A percentile compares a stretch with the other conserved stretches of the same genome.
Evolutionary conservation across 2,113 vertebrate genomes (phyloP).

Genomic region (Mormoops blainvillei): DNA sequence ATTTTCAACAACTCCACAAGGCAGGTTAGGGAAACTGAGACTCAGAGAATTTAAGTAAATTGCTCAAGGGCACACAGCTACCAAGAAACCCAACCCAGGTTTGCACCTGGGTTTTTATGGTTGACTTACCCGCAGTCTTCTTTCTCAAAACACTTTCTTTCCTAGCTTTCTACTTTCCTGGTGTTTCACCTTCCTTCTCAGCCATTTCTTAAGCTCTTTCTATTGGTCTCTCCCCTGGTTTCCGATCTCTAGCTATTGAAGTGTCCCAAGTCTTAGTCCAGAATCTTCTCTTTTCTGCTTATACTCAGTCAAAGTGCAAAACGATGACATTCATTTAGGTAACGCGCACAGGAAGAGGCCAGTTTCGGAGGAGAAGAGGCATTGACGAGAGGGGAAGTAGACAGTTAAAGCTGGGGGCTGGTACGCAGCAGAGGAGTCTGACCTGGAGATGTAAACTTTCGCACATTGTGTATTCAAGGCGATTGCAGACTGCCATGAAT

Average conservation of each 20-base stretch:
- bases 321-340: neutral
- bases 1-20: neutral
- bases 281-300: neutral
- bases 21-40: neutral
- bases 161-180: neutral
- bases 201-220: neutral
- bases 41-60: neutral
- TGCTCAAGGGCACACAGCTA: neutral
- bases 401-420: neutral
- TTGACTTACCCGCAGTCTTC: neutral
- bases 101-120: neutral
- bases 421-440: neutral
- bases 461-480: neutral
- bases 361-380: neutral
- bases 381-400: neutral
- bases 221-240: neutral
- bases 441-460: neutral
- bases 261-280: neutral
- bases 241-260: neutral
- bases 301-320: neutral
- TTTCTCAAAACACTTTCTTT: neutral
- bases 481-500: neutral
- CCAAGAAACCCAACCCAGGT: neutral
- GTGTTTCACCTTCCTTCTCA: neutral
- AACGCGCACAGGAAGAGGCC: neutral